phyloP scores from a whole-genome alignment of 2,797 vertebrate genomes.

The Peromyscus eremicus region DNA sequence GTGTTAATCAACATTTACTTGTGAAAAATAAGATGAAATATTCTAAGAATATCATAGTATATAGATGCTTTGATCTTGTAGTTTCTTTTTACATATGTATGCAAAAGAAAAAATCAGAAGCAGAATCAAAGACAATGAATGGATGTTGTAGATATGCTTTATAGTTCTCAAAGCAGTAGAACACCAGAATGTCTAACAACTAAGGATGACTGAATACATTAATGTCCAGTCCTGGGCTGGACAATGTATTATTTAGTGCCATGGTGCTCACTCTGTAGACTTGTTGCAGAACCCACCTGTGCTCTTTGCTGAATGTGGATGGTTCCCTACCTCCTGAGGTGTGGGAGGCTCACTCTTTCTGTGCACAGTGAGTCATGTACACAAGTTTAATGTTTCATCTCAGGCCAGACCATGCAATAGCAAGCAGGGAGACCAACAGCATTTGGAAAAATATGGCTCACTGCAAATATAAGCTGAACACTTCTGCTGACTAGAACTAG shows the following conservation, averaged over 20 bases:
- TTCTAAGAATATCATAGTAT: background rate
- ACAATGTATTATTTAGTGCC: background rate
- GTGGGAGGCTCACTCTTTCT: background rate
- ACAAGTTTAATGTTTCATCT: background rate
- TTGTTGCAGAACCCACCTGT: background rate
- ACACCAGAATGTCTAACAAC: background rate
- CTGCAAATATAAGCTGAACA: slow-evolving; percentile 15
- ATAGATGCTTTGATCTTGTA: background rate
- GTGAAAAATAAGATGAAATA: slow-evolving; percentile 17
- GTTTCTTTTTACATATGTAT: background rate
- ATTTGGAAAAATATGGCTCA: background rate
- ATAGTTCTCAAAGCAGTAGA: background rate
- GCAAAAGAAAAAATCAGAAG: background rate
- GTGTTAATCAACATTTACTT: background rate
- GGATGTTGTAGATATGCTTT: slow-evolving; percentile 3
- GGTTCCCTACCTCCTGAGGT: background rate
- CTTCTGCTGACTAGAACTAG: slow-evolving; percentile 17
- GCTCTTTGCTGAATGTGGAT: background rate
- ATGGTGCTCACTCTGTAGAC: background rate
- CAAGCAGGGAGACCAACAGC: background rate
- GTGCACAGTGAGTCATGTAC: background rate
- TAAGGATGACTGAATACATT: background rate
- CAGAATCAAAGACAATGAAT: background rate
- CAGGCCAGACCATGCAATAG: slow-evolving; percentile 9
- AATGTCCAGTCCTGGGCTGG: background rate